Evolutionary conservation across 1,140 invertebrate genomes (phyloP).

Genomic region (Lordiphosa mommai): DNA sequence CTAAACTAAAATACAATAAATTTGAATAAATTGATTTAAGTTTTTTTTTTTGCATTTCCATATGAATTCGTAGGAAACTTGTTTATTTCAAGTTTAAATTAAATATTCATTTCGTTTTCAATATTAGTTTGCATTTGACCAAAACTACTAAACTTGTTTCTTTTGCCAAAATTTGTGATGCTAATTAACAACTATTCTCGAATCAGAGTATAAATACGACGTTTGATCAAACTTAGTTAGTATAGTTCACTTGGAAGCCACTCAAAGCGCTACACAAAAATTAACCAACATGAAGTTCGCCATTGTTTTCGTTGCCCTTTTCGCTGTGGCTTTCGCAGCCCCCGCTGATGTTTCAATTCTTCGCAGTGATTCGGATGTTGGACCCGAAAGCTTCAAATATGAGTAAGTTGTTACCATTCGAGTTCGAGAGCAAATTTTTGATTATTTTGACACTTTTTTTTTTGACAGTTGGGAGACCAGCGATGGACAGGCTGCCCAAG

Average conservation of each 20-base stretch:
- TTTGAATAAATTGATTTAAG: too few relatives aligned
- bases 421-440: too few relatives aligned
- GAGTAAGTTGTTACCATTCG: too few relatives aligned
- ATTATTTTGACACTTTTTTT: too few relatives aligned
- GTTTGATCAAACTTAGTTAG: background rate
- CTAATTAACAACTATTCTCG: background rate
- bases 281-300: conserved; percentile 59
- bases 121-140: too few relatives aligned
- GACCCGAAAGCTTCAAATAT: conserved; percentile 24
- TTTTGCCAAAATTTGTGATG: background rate
- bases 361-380: conserved; percentile 17
- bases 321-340: conserved; percentile 50
- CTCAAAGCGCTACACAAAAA: conserved; percentile 15
- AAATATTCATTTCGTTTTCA: too few relatives aligned
- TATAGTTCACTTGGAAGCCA: conserved; percentile 19
- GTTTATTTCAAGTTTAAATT: too few relatives aligned
- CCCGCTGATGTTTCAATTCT: background rate
- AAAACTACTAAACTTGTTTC: background rate
- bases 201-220: conserved; percentile 10
- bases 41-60: too few relatives aligned
- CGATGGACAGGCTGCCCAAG: conserved; percentile 82
- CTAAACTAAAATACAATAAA: too few relatives aligned
- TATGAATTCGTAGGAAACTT: too few relatives aligned
- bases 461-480: conserved; percentile 82
- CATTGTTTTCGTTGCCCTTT: conserved; percentile 63